phyloP scores from a whole-genome alignment of 2,113 vertebrate species.

The Sardina pilchardus region DNA sequence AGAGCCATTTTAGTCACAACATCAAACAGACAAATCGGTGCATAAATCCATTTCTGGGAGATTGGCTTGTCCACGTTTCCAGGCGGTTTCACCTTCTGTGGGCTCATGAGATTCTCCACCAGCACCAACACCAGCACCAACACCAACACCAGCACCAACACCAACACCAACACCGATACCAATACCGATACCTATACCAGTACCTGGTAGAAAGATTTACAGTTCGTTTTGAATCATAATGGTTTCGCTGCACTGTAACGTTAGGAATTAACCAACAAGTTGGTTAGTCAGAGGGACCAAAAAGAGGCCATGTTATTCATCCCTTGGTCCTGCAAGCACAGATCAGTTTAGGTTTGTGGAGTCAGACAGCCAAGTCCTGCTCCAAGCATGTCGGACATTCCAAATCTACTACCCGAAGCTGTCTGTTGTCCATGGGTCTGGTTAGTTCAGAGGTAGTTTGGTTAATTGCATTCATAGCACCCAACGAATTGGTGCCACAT shows the following conservation, averaged over 20 bases:
- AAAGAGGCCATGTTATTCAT: background rate
- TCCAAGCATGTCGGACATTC: background rate
- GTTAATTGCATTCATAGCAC: slow-evolving; percentile 10
- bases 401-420: background rate
- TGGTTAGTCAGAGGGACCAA: slow-evolving; percentile 1
- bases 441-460: slow-evolving; percentile 14
- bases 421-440: background rate
- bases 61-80: background rate
- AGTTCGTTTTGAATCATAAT: background rate
- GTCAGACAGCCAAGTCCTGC: background rate
- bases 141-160: slow-evolving; percentile 20
- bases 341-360: background rate
- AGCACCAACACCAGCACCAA: slow-evolving; percentile 21
- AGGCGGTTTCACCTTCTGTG: background rate
- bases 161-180: slow-evolving; percentile 27
- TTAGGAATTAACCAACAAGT: background rate
- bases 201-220: slow-evolving; percentile 19
- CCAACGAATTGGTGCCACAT: background rate
- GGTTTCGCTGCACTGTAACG: background rate
- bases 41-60: background rate
- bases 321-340: slow-evolving; percentile 10
- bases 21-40: background rate
- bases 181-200: slow-evolving; percentile 22
- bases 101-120: background rate
- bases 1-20: background rate